phyloP scores from a whole-genome alignment of 2,888 invertebrate genomes.

The Cataglyphis rosenhaueri region DNA sequence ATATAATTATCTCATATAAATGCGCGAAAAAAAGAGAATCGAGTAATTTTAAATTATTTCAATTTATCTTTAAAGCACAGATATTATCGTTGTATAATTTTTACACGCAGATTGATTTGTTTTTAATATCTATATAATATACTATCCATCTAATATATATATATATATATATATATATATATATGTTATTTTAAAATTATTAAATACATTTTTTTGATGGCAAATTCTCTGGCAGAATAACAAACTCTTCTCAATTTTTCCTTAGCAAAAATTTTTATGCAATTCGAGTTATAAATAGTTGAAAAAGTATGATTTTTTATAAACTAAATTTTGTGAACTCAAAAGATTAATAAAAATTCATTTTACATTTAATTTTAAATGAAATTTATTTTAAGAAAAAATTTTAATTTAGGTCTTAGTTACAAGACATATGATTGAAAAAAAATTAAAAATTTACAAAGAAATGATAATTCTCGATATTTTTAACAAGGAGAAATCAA shows the following conservation, averaged over 20 bases:
- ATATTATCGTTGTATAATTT: neutral
- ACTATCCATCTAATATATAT: neutral
- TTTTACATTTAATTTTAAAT: neutral
- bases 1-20: neutral
- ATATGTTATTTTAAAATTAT: neutral
- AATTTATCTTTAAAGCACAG: neutral
- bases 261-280: neutral
- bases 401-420: too few relatives aligned
- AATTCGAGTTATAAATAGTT: neutral
- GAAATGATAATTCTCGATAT: too few relatives aligned
- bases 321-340: neutral
- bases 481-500: too few relatives aligned
- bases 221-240: too few relatives aligned
- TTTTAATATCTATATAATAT: neutral
- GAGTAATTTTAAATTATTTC: neutral
- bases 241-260: too few relatives aligned
- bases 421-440: too few relatives aligned
- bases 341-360: neutral
- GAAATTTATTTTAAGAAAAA: neutral
- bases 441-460: too few relatives aligned
- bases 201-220: neutral
- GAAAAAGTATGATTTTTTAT: neutral
- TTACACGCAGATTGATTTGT: neutral
- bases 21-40: neutral
- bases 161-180: too few relatives aligned